phyloP scores from a whole-genome alignment of 2,888 invertebrate genomes.

The Sphecodes monilicornis region DNA sequence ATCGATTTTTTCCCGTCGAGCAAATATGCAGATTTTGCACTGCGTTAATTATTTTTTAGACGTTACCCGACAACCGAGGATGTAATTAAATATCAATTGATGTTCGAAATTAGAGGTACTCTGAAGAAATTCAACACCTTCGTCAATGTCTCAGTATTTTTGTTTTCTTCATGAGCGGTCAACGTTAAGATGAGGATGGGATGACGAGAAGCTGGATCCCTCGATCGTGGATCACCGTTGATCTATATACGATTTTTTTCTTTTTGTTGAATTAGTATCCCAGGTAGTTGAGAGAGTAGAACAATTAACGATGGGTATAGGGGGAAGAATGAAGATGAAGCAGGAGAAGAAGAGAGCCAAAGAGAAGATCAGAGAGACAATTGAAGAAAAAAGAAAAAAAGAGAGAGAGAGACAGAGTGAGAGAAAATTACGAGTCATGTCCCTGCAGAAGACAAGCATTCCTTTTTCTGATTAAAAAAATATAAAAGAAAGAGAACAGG shows the following conservation, averaged over 20 bases:
- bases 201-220: slow-evolving; percentile 8
- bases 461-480: slow-evolving; percentile 53
- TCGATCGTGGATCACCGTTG: slow-evolving; percentile 1
- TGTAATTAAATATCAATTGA: background rate
- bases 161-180: background rate
- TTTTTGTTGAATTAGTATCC: background rate
- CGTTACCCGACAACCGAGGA: background rate
- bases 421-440: slow-evolving; percentile 73
- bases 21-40: background rate
- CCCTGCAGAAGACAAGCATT: slow-evolving; percentile 67
- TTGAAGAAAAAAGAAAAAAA: slow-evolving; percentile 41
- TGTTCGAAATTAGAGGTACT: background rate
- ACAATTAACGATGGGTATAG: slow-evolving; percentile 29
- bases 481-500: slow-evolving; percentile 44
- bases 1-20: background rate
- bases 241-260: background rate
- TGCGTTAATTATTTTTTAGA: background rate
- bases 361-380: slow-evolving; percentile 35
- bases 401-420: slow-evolving; percentile 46
- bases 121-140: slow-evolving; percentile 28
- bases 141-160: background rate
- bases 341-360: slow-evolving; percentile 40
- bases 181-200: background rate
- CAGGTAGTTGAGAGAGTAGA: slow-evolving; percentile 17
- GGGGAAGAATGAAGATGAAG: slow-evolving; percentile 57